These are phyloP conservation scores for Lindbergichthys nudifrons DNA, from an alignment of 2,797 vertebrate species.

Conservation along the genomic window DNA sequence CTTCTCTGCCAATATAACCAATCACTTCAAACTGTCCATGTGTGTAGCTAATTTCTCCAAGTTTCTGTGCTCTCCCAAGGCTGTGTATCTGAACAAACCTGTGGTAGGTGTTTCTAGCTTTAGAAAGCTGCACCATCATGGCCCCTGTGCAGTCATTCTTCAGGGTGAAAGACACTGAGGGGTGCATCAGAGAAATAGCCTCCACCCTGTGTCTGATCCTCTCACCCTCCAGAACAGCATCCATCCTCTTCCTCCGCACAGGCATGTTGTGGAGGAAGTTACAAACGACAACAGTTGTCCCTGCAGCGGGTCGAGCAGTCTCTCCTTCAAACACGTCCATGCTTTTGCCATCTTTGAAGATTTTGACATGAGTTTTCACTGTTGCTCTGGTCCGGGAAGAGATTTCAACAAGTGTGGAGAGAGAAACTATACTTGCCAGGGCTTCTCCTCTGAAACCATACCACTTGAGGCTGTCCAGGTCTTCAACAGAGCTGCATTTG, in stretches of 20 bases:
- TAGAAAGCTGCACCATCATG: constrained; percentile 92
- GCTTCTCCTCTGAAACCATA: constrained; percentile 96
- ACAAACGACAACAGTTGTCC: constrained; percentile 91
- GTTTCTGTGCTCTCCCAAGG: constrained; percentile 87
- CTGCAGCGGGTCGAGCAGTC: constrained; percentile 86
- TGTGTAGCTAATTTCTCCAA: constrained; percentile 86
- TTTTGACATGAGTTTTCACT: constrained; percentile 88
- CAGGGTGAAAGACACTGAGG: constrained; percentile 92
- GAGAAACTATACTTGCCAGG: constrained; percentile 89
- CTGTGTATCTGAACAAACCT: constrained; percentile 94
- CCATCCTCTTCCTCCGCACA: constrained; percentile 91
- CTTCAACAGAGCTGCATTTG: constrained; percentile 88
- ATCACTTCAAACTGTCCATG: constrained; percentile 86
- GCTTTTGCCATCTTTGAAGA: constrained; percentile 88
- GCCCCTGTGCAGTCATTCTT: constrained; percentile 90
- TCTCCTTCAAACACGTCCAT: constrained; percentile 87
- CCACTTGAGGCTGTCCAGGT: constrained; percentile 88
- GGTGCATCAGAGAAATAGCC: constrained; percentile 92
- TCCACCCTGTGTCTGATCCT: constrained; percentile 91
- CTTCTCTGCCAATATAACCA: constrained; percentile 91
- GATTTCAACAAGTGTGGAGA: constrained; percentile 91
- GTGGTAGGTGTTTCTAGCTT: constrained; percentile 88
- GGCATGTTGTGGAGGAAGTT: constrained; percentile 94
- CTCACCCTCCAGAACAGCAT: constrained; percentile 90
- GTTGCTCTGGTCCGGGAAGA: constrained; percentile 86